phyloP scores from a whole-genome alignment of 1,140 invertebrate genomes.

The Sarcophaga peregrina region DNA sequence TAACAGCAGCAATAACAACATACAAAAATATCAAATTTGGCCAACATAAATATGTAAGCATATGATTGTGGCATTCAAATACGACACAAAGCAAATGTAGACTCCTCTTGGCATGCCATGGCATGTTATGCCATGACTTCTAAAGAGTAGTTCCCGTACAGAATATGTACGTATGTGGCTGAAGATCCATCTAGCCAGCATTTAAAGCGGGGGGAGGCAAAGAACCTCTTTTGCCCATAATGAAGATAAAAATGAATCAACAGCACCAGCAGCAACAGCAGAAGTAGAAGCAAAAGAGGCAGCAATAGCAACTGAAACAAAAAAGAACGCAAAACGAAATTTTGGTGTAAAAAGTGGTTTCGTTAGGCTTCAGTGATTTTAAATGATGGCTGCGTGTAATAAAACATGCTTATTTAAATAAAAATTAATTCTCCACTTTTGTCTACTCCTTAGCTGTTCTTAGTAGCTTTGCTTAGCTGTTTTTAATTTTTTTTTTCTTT shows the following conservation, averaged over 20 bases:
- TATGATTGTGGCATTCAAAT: background rate
- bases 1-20: background rate
- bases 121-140: too few relatives aligned
- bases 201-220: background rate
- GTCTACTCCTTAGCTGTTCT: slow-evolving; percentile 3
- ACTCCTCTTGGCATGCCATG: too few relatives aligned
- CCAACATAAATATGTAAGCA: slow-evolving; percentile 15
- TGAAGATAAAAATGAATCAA: background rate
- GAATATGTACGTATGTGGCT: background rate
- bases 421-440: slow-evolving; percentile 31
- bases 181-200: background rate
- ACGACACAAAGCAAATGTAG: too few relatives aligned
- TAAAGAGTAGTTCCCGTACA: too few relatives aligned
- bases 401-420: slow-evolving; percentile 42
- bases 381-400: slow-evolving; percentile 41
- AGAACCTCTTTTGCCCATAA: background rate
- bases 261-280: background rate
- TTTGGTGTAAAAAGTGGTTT: slow-evolving; percentile 31
- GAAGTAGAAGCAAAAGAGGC: background rate
- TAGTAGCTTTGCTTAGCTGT: background rate
- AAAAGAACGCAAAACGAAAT: background rate
- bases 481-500: too few relatives aligned
- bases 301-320: background rate
- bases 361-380: slow-evolving; percentile 38
- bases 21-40: background rate